These are phyloP conservation scores for Montipora sp. DNA, from an alignment of 64 coral and sea anemone species.

Conservation along the genomic window DNA sequence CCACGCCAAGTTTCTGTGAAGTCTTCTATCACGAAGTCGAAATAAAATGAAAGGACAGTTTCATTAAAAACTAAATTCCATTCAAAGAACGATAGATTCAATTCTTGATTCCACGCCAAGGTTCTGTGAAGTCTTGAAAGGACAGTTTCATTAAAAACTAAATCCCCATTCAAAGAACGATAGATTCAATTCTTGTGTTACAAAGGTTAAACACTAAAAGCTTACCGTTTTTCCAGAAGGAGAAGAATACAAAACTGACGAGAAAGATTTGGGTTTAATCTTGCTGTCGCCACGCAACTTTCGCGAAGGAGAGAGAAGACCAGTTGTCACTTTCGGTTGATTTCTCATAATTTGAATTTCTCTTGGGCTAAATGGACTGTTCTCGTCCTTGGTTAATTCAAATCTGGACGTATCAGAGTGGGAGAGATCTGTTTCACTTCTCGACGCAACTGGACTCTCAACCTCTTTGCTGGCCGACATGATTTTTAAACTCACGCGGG, in stretches of 20 bases:
- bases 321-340: constrained; percentile 70
- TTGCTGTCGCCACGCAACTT: constrained; percentile 61
- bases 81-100: too few relatives aligned
- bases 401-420: constrained; percentile 4
- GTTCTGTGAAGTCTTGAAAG: constrained; percentile 30
- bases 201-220: neutral
- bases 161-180: too few relatives aligned
- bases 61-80: too few relatives aligned
- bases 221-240: constrained; percentile 55
- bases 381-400: constrained; percentile 64
- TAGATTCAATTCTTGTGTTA: too few relatives aligned
- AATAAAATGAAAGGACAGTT: too few relatives aligned
- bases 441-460: constrained; percentile 41
- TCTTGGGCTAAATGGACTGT: constrained; percentile 80
- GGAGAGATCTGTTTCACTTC: neutral
- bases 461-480: constrained; percentile 27
- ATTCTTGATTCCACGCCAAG: neutral
- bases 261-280: constrained; percentile 68
- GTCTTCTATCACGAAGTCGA: too few relatives aligned
- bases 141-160: too few relatives aligned
- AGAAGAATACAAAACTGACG: constrained; percentile 61
- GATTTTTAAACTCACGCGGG: constrained; percentile 75
- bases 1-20: constrained; percentile 53
- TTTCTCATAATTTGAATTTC: constrained; percentile 88
- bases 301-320: constrained; percentile 65